These are phyloP conservation scores for Papilio xuthus DNA, from an alignment of 1,140 invertebrate species.

Conservation along the genomic window DNA sequence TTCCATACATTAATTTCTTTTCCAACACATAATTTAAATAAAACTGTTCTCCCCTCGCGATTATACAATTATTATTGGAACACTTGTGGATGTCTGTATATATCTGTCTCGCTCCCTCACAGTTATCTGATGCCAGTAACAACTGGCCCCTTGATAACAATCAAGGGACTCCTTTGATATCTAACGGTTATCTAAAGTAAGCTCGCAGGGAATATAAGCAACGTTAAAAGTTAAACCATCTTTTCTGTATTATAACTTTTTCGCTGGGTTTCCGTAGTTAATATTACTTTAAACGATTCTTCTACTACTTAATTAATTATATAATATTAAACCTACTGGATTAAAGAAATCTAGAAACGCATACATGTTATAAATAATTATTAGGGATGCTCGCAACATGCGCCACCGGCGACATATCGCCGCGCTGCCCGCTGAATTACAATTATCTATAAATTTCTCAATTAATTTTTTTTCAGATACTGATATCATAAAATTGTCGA, in stretches of 20 bases:
- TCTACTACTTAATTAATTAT: not conserved
- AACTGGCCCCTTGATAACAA: too few species aligned
- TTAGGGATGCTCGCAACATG: not conserved
- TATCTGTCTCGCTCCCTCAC: not conserved
- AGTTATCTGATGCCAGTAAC: not conserved
- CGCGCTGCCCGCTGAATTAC: constrained; percentile 30
- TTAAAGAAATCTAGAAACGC: constrained; percentile 8
- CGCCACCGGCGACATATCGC: constrained; percentile 1
- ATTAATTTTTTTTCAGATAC: too few species aligned
- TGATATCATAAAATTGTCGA: too few species aligned
- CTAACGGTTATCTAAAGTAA: not conserved
- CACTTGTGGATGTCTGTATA: not conserved
- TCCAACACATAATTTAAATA: not conserved
- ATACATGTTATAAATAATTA: constrained; percentile 32
- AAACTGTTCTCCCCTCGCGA: not conserved
- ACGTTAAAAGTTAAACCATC: not conserved
- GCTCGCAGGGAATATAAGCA: not conserved
- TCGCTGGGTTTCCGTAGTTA: not conserved
- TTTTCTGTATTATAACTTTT: not conserved
- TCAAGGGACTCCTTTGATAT: constrained; percentile 9
- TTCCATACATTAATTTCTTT: not conserved
- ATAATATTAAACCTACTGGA: not conserved
- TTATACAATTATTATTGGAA: constrained; percentile 1
- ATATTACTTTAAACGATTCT: not conserved
- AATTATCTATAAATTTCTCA: not conserved